Evolutionary conservation across 2,888 invertebrate species (phyloP), one percentile per base, ranked within the genome.

Genomic region (Buathra laborator): DNA sequence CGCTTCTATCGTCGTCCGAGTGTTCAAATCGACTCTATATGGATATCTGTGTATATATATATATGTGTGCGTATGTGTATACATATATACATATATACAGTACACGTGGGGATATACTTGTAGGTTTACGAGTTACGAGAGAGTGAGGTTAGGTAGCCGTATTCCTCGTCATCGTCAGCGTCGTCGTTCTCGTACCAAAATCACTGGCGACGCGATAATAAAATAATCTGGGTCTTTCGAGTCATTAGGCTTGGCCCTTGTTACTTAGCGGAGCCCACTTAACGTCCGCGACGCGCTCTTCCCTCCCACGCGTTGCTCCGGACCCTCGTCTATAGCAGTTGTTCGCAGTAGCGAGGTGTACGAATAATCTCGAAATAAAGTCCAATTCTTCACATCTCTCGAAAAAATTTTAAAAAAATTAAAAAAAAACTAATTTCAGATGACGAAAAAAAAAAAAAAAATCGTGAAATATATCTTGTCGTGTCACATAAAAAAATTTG

Each of bases 181-280:
- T 72, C 80, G 76, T 75, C 71, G 79, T 66, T 78, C 79, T 75
- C 92, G 91, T 88, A 88, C 88, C 89, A 90, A 92, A 93, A 93
- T 93, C 93, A 92, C 92, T 92, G 92, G 90, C 92, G 90, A 91
- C 91, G 93, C 90, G 93, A 93, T 94, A 93, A 94, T 94, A 93
- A 93, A 93, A 93, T 93, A 93, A 94, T 93, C 93, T 92, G 87
- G 91, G 92, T 92, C 93, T 93, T 92, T 93, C 93, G 91, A 92
- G 93, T 94, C 93, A 93, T 94, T 94, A 93, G 93, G 89, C 37
- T 90, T 89, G 89, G 89, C 90, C 91, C 90, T 92, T 92, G 93
- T 92, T 93, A 93, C 92, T 92, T 92, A 92, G 91, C 90, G 81
- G 89, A 90, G 90, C 88, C 91, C 91, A 92, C 92, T 92, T 92